These are phyloP conservation scores for Bruchidius siliquastri DNA, from an alignment of 2,888 invertebrate genomes.

Conservation along the genomic window DNA sequence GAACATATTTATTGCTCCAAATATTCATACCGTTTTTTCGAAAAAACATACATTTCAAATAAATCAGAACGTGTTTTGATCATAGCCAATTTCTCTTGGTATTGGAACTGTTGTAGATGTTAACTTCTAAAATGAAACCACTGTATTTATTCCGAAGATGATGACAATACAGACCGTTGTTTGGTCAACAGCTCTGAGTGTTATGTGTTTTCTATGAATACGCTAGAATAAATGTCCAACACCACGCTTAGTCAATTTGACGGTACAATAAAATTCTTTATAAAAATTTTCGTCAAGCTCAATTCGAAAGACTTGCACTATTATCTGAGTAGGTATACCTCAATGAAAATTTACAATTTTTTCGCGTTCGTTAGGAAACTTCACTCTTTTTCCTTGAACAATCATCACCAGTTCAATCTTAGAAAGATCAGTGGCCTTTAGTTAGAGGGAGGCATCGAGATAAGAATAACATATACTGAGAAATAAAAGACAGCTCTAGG, in stretches of 20 bases:
- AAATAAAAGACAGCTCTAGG: neutral
- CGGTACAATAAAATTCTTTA: constrained; percentile 38
- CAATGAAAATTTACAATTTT: neutral
- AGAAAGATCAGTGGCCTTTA: too few relatives aligned
- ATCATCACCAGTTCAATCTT: too few relatives aligned
- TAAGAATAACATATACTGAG: neutral
- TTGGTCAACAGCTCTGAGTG: neutral
- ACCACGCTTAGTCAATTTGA: constrained; percentile 45
- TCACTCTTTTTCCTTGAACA: neutral
- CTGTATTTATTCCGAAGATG: neutral
- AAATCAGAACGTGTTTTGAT: too few relatives aligned
- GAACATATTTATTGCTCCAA: too few relatives aligned
- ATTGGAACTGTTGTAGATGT: too few relatives aligned
- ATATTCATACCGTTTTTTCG: too few relatives aligned
- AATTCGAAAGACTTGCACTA: constrained; percentile 3
- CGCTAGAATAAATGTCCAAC: constrained; percentile 37
- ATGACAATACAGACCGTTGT: neutral
- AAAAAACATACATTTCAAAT: too few relatives aligned
- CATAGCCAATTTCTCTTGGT: too few relatives aligned
- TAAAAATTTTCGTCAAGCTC: constrained; percentile 14
- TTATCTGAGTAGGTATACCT: neutral
- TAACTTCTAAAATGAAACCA: too few relatives aligned
- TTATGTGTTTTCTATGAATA: constrained; percentile 17
- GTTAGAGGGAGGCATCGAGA: too few relatives aligned
- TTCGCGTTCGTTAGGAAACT: neutral